phyloP scores from a whole-genome alignment of 2,888 invertebrate species.

The Portevinia maculata region DNA sequence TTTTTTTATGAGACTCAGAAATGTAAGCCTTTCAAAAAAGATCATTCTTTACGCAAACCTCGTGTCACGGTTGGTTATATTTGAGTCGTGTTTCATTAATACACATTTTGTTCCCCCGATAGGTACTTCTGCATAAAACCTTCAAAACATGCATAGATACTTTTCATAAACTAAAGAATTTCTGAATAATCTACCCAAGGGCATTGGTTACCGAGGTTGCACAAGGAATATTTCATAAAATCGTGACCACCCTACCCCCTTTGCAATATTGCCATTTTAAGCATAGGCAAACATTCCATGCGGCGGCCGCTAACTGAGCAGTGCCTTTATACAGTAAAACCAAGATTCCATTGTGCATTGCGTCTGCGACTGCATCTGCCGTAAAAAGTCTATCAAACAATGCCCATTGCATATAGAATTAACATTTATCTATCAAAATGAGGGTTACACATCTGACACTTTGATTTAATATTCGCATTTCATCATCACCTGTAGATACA shows the following conservation, averaged over 20 bases:
- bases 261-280: conserved; percentile 42
- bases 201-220: conserved; percentile 17
- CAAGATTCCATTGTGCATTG: conserved; percentile 31
- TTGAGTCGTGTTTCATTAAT: too few species aligned
- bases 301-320: conserved; percentile 17
- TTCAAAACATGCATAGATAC: neutral
- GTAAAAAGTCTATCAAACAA: conserved; percentile 36
- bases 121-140: too few species aligned
- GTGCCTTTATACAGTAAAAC: conserved; percentile 15
- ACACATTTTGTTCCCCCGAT: too few species aligned
- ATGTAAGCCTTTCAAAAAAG: too few species aligned
- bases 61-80: too few species aligned
- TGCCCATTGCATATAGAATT: conserved; percentile 42
- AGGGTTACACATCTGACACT: conserved; percentile 66
- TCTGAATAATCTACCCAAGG: conserved; percentile 47
- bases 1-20: neutral
- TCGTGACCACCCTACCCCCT: conserved; percentile 70
- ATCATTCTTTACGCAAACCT: too few species aligned
- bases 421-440: conserved; percentile 65
- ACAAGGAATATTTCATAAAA: conserved; percentile 56
- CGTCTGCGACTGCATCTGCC: conserved; percentile 21
- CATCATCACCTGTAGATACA: conserved; percentile 28
- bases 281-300: conserved; percentile 8
- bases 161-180: conserved; percentile 9
- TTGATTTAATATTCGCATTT: conserved; percentile 58